Evolutionary conservation across 2,113 vertebrate species (phyloP).

Genomic region (Hyperopisus bebe): DNA sequence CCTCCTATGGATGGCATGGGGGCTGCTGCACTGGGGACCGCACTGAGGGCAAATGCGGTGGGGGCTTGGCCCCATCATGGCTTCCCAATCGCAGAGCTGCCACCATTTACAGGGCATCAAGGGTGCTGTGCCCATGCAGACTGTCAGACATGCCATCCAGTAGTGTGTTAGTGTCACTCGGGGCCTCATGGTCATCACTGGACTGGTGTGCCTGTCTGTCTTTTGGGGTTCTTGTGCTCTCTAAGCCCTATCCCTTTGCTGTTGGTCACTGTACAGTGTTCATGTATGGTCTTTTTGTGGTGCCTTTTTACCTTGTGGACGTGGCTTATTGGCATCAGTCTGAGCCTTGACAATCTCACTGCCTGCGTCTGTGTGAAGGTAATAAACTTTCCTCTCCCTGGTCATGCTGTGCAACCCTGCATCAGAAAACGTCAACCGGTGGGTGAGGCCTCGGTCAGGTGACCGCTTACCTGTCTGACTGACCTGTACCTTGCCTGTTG

Average conservation of each 20-base stretch:
- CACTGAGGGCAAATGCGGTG: not conserved
- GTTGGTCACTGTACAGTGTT: not conserved
- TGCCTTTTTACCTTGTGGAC: not conserved
- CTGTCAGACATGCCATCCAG: not conserved
- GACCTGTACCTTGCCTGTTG: not conserved
- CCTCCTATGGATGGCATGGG: not conserved
- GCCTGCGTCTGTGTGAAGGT: not conserved
- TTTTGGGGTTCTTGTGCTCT: not conserved
- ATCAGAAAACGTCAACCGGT: not conserved
- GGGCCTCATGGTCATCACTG: not conserved
- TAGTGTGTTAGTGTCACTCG: not conserved
- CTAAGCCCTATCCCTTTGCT: not conserved
- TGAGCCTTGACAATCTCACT: not conserved
- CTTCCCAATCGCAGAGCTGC: not conserved
- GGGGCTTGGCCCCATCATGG: not conserved
- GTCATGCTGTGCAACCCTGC: not conserved
- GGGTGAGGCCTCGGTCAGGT: not conserved
- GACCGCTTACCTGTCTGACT: not conserved
- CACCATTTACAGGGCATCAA: not conserved
- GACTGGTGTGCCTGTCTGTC: not conserved
- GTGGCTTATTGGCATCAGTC: not conserved
- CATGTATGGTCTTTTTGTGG: not conserved
- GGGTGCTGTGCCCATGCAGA: not conserved
- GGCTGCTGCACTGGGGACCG: not conserved
- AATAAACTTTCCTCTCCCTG: not conserved